A percentile compares a stretch with the other conserved stretches of the same genome.
Evolutionary conservation across 2,888 invertebrate genomes (phyloP).

Genomic region (Luperina nickerlii): DNA sequence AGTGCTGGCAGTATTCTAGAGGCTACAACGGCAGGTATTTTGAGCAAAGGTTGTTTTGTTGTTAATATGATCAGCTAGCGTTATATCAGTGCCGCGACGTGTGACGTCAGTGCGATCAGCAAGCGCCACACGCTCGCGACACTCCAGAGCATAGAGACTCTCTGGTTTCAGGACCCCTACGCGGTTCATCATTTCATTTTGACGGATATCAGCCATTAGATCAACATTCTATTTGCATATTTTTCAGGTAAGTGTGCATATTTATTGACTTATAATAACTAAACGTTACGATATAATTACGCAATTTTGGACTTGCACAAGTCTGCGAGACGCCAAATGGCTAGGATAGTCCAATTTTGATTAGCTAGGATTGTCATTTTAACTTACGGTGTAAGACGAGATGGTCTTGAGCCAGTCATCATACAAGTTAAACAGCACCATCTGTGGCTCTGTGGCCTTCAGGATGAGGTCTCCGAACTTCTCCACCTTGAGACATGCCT

Average conservation of each 20-base stretch:
- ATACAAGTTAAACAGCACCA: slow-evolving; percentile 99
- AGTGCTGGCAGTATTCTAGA: neutral
- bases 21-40: neutral
- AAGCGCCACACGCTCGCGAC: slow-evolving; percentile 62
- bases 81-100: slow-evolving; percentile 73
- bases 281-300: no score
- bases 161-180: slow-evolving; percentile 90
- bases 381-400: slow-evolving; percentile 97
- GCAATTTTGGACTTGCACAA: no score
- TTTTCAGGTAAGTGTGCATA: neutral
- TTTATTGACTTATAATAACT: neutral
- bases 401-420: slow-evolving; percentile 99
- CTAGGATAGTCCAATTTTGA: neutral
- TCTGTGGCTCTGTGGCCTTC: slow-evolving; percentile 99
- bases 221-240: neutral
- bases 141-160: slow-evolving; percentile 85
- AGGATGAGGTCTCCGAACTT: slow-evolving; percentile 99
- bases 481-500: slow-evolving; percentile 99
- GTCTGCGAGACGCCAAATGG: no score
- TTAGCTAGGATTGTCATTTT: neutral
- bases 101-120: slow-evolving; percentile 75
- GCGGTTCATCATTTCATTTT: slow-evolving; percentile 83
- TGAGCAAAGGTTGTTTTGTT: neutral
- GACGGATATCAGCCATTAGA: neutral
- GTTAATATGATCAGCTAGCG: slow-evolving; percentile 81